These are phyloP conservation scores for Triplophysa dalaica DNA, from an alignment of 2,113 vertebrate species.

Conservation along the genomic window DNA sequence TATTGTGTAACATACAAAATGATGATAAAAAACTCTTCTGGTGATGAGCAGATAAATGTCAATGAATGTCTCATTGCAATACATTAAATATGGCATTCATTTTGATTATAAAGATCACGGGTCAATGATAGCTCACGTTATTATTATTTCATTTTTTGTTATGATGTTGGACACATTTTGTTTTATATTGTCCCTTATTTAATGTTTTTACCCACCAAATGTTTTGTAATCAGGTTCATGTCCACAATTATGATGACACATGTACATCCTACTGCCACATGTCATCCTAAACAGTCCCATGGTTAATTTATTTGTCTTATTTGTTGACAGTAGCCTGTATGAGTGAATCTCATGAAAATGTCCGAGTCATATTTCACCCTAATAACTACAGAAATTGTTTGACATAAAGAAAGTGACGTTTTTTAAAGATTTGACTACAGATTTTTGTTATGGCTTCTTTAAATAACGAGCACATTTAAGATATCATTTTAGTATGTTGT, in stretches of 20 bases:
- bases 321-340: not conserved
- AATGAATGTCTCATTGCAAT: not conserved
- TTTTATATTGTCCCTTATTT: not conserved
- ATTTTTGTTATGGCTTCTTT: too few species aligned
- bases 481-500: not conserved
- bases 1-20: not conserved
- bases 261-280: not conserved
- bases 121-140: not conserved
- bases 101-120: not conserved
- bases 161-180: not conserved
- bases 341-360: not conserved
- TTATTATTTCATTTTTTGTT: not conserved
- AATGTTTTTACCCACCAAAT: not conserved
- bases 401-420: too few species aligned
- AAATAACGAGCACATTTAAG: too few species aligned
- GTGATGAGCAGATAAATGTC: constrained; percentile 12
- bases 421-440: too few species aligned
- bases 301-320: not conserved
- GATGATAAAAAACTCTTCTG: not conserved
- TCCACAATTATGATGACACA: not conserved
- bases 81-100: not conserved
- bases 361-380: not conserved
- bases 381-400: not conserved
- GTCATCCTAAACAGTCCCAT: not conserved
- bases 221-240: not conserved